phyloP scores from a whole-genome alignment of 2,888 invertebrate species.

The Dascillus cervinus region DNA sequence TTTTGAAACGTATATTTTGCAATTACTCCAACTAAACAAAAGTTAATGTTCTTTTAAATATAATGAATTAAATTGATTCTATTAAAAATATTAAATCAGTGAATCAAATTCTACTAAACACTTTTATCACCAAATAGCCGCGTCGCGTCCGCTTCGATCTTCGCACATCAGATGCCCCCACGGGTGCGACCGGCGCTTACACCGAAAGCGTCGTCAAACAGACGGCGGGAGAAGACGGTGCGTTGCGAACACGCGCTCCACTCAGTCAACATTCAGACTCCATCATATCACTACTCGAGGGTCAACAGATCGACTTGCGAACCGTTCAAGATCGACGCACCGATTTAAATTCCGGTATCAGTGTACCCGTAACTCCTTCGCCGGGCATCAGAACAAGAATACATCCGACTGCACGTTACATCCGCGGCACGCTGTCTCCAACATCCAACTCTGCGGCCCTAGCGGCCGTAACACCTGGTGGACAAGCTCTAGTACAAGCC shows the following conservation, averaged over 20 bases:
- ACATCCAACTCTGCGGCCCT: slow-evolving; percentile 35
- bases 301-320: slow-evolving; percentile 18
- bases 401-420: slow-evolving; percentile 38
- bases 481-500: slow-evolving; percentile 44
- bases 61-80: not conserved
- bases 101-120: not conserved
- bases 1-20: too few relatives aligned
- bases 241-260: slow-evolving; percentile 27
- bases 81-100: not conserved
- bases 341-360: slow-evolving; percentile 5
- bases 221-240: slow-evolving; percentile 28
- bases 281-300: slow-evolving; percentile 18
- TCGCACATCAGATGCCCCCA: slow-evolving; percentile 31
- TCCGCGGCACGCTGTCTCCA: slow-evolving; percentile 42
- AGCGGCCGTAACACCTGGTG: slow-evolving; percentile 31
- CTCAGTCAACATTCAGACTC: slow-evolving; percentile 25
- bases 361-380: slow-evolving; percentile 30
- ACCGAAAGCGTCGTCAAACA: slow-evolving; percentile 18
- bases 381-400: slow-evolving; percentile 33
- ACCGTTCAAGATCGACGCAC: slow-evolving; percentile 12
- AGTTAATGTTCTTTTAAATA: too few relatives aligned
- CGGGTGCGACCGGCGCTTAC: slow-evolving; percentile 15
- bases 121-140: slow-evolving; percentile 24
- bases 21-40: too few relatives aligned
- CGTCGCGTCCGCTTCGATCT: slow-evolving; percentile 36